Evolutionary conservation across 2,888 invertebrate species (phyloP), one percentile per base, ranked within the genome.

Genomic region (Drosophila mettleri): DNA sequence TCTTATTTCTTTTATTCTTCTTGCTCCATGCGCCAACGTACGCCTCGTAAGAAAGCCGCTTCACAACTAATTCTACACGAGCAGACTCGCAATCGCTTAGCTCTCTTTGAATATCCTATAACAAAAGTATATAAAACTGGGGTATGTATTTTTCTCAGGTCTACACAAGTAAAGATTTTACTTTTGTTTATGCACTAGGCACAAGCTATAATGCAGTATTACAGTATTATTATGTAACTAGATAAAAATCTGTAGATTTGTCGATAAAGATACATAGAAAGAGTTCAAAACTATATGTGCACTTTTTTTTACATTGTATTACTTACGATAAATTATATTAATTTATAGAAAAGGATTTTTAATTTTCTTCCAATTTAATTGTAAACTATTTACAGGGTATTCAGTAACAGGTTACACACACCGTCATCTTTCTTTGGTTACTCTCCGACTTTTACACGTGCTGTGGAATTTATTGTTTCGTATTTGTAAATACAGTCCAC

Each of bases 11-110:
- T 38, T 34, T 45, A 38, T 48, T 69, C 43, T 52, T 36, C 38
- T 34, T 51, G 55, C 45, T 36, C 3, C 9, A 2, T 31, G 45
- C 43, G 65, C 55, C 67, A 46, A 61, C 71, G 48, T 75, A 69
- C 74, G 74, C 57, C 52, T 68, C 62, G 70, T 66, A 76, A 80
- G 82, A 89, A 88, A 89, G 84, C 82, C 80, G 82, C 77, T 86
- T 72, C 73, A 76, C 81, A 86, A 88, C 89, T 89, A 74, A 89
- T 78, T 87, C 81, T 87, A 74, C 86, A 64, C 60, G 31, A 54
- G 48, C 53, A 72, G 68, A 67, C 77, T 9, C 38, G 43, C 53
- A 52, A 52, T 45, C 55, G 45, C 59, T 20, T 20, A 34, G 55
- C 67, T 72, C 72, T 66, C 72, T 70, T 70, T 31, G 2, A 20